Evolutionary conservation across 2,888 invertebrate species (phyloP).

Genomic region (Tetropium fuscum): DNA sequence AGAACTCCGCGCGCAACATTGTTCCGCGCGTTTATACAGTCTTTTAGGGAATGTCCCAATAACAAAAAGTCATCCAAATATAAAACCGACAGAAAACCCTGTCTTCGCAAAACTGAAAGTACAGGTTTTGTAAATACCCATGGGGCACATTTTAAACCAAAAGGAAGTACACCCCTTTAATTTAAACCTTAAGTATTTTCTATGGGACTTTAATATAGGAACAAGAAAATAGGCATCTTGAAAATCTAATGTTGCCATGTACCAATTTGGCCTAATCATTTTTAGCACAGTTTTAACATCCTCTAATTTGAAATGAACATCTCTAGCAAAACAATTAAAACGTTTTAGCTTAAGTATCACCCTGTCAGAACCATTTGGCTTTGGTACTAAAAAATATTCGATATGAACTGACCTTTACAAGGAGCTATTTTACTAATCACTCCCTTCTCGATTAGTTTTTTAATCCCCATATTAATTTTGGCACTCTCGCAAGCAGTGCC

Average conservation of each 20-base stretch:
- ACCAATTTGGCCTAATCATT: not conserved
- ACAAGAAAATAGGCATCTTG: not conserved
- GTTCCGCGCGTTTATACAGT: slow-evolving; percentile 9
- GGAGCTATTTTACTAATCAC: too few species aligned
- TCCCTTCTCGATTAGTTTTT: too few species aligned
- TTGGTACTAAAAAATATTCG: not conserved
- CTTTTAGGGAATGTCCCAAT: not conserved
- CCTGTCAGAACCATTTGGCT: not conserved
- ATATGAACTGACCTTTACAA: not conserved
- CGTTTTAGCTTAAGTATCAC: not conserved
- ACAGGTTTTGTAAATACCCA: slow-evolving; percentile 12
- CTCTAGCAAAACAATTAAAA: not conserved
- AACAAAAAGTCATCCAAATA: slow-evolving; percentile 21
- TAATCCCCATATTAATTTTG: too few species aligned
- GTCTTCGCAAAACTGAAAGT: not conserved
- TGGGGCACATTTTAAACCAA: not conserved
- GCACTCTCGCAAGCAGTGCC: too few species aligned
- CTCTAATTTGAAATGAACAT: slow-evolving; percentile 7
- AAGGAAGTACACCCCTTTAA: not conserved
- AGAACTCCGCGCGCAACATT: too few species aligned
- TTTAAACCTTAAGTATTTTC: not conserved
- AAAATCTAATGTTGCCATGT: not conserved
- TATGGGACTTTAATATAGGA: not conserved
- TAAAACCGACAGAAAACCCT: slow-evolving; percentile 10
- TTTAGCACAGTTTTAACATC: not conserved